Percentiles rank a stretch among this genome's conserved stretches.
Evolutionary conservation across 2,113 vertebrate species (phyloP).

Genomic region (Coreoperca whiteheadi): DNA sequence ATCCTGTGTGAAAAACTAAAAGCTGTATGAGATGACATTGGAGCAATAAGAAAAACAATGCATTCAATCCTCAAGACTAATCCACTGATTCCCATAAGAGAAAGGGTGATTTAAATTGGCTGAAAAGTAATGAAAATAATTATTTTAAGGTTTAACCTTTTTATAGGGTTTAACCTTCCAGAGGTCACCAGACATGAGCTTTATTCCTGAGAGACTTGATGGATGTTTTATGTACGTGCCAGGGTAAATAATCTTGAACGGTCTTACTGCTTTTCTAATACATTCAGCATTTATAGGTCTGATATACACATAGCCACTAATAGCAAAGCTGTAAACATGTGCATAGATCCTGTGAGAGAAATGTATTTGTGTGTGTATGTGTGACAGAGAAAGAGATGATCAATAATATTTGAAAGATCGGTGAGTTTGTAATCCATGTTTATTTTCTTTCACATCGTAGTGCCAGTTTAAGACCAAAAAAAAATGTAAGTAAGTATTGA

Average conservation of each 20-base stretch:
- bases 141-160: slow-evolving; percentile 74
- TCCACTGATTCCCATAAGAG: slow-evolving; percentile 61
- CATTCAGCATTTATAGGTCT: slow-evolving; percentile 64
- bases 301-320: slow-evolving; percentile 18
- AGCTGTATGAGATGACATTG: slow-evolving; percentile 43
- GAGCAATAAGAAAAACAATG: slow-evolving; percentile 46
- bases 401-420: neutral
- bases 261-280: slow-evolving; percentile 56
- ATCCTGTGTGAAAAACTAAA: slow-evolving; percentile 25
- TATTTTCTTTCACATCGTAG: neutral
- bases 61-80: slow-evolving; percentile 51
- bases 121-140: slow-evolving; percentile 77
- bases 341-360: neutral
- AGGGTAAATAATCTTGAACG: slow-evolving; percentile 75
- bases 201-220: slow-evolving; percentile 69
- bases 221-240: slow-evolving; percentile 75
- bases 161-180: slow-evolving; percentile 79
- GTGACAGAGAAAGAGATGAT: slow-evolving; percentile 12
- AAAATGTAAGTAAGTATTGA: neutral
- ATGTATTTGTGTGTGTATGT: neutral
- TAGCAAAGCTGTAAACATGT: neutral
- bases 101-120: slow-evolving; percentile 63
- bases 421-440: neutral
- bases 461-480: neutral
- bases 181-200: slow-evolving; percentile 78